Conservation (phyloP, 2,113 vertebrate genomes). For the Xenotilapia longispinis region DNA sequence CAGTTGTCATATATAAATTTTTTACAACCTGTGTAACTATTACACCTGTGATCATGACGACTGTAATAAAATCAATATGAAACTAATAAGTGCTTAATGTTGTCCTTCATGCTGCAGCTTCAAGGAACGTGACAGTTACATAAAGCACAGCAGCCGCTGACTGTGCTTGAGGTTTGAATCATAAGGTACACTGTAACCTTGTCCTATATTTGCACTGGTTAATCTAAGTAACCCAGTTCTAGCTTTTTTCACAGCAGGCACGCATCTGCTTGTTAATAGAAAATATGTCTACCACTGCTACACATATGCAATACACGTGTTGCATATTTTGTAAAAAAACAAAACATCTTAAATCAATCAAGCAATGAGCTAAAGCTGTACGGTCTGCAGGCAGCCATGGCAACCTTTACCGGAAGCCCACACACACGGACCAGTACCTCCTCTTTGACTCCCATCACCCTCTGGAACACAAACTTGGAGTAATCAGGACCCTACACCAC, state of each 20-base stretch:
- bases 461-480: too few species aligned
- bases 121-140: neutral
- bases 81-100: neutral
- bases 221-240: neutral
- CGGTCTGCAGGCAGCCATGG: too few species aligned
- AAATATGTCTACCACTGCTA: neutral
- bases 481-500: too few species aligned
- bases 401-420: too few species aligned
- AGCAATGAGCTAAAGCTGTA: too few species aligned
- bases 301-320: too few species aligned
- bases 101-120: neutral
- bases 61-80: neutral
- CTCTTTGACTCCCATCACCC: too few species aligned
- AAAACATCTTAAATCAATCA: too few species aligned
- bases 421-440: too few species aligned
- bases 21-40: neutral
- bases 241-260: neutral
- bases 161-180: neutral
- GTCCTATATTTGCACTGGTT: neutral
- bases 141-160: neutral
- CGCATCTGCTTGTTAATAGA: neutral
- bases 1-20: neutral
- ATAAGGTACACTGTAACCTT: neutral
- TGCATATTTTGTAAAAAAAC: too few species aligned
- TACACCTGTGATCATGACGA: neutral